Base-by-base conservation (phyloP, 1,140 invertebrate genomes). In the Caerostris extrusa region DNA sequence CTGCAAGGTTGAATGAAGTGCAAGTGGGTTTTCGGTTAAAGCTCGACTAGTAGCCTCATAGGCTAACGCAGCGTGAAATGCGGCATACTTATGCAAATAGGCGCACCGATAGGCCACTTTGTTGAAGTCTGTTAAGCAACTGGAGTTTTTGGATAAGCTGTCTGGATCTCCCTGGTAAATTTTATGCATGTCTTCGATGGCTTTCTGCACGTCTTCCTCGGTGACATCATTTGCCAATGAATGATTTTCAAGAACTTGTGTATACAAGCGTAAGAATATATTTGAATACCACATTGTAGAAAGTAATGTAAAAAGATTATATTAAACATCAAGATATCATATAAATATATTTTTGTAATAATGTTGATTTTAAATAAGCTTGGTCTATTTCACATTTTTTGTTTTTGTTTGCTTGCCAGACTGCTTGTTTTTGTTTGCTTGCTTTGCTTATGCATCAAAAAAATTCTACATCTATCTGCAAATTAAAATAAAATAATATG, bases 71-170 rank as follows among this genome's bases (percentile, higher is more conserved):
- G 82, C 58, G 57, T 93, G 83, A 55, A 93, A 71, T 19, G 82
- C 60, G 7, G 83, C 82, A 58, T 86, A 93, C 17, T 71, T 93
- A 7, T 86, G 56, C 8, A 93, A 34, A 58, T 93, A 93, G 8
- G 91, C 91, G 87, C 91, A 93, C 34, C 83, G 17, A 71, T 69
- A 50, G 12, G 91, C 82, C 5, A 60, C 60, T 86, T 67, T 50
- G 60, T 87, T 87, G 12, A 53, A 93, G 34, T 87, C 34, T 14
- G 56, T 14, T 8, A 71, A 3, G 14, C 17, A 10, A 8, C 6
- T 19, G 3, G 10, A 7, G 58, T 7, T 58, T 1, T 57, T 60
- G 3, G 17, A 34, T 4, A 83, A 10, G 50, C 17, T 19, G 8
- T 50, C 6, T n/a, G 12, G 57, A 55, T 19, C 10, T 4, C 71